phyloP scores from a whole-genome alignment of 2,113 vertebrate species.

The Dryoscopus gambensis region DNA sequence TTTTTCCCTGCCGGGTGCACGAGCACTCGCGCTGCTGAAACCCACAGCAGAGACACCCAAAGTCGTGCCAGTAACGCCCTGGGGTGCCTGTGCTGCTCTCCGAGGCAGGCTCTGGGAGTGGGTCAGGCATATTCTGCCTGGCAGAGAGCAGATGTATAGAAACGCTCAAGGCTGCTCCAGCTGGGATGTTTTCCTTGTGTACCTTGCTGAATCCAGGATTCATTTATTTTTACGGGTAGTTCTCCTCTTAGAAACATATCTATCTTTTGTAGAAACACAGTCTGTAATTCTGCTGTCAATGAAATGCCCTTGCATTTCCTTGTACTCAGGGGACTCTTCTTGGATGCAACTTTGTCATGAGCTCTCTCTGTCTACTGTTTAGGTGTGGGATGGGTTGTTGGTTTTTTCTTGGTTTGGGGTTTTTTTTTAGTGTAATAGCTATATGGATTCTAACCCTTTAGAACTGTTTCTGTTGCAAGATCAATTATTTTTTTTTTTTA shows the following conservation, averaged over 20 bases:
- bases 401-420: neutral
- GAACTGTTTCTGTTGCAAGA: neutral
- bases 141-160: fast-evolving
- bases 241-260: neutral
- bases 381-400: neutral
- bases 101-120: neutral
- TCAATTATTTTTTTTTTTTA: neutral
- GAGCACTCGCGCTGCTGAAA: neutral
- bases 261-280: neutral
- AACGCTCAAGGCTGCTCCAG: neutral
- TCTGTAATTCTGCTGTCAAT: neutral
- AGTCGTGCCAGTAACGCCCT: neutral
- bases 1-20: neutral
- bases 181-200: neutral
- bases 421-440: neutral
- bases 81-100: neutral
- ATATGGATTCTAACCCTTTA: neutral
- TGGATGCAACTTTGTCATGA: neutral
- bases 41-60: neutral
- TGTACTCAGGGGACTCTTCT: neutral
- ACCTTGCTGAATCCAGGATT: neutral
- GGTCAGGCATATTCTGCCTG: neutral
- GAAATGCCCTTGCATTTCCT: neutral
- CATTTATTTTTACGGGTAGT: neutral
- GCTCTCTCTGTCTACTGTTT: neutral